phyloP scores from a whole-genome alignment of 2,113 vertebrate species.

The Hystrix cristata region DNA sequence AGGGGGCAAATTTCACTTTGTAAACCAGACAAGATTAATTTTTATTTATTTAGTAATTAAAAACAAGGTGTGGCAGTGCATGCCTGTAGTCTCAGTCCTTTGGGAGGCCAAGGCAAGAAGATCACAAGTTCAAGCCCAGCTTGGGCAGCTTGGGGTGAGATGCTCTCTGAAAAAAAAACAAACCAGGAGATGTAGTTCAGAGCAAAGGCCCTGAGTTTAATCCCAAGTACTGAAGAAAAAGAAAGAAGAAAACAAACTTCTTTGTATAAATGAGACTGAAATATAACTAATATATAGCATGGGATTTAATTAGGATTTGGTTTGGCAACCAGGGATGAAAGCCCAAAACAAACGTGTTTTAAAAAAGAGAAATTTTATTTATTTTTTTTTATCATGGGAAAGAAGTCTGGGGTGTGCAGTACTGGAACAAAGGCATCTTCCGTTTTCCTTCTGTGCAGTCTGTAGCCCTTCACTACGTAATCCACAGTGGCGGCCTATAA shows the following conservation, averaged over 20 bases:
- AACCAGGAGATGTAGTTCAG: neutral
- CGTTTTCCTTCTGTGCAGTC: neutral
- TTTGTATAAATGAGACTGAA: neutral
- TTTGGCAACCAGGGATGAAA: neutral
- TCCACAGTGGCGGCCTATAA: neutral
- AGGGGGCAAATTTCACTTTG: neutral
- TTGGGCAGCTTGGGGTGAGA: neutral
- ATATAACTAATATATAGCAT: neutral
- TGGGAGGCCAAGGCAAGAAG: neutral
- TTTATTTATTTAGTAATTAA: conserved; percentile 30
- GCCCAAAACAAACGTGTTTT: neutral
- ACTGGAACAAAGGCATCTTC: neutral
- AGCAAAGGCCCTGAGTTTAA: neutral
- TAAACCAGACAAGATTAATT: conserved; percentile 16
- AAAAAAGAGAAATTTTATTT: neutral
- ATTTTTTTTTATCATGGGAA: neutral
- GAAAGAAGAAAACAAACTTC: neutral
- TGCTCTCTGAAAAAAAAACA: neutral
- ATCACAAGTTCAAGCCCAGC: neutral
- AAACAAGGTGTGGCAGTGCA: neutral
- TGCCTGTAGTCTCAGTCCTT: neutral
- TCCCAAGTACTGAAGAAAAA: neutral
- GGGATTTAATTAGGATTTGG: neutral
- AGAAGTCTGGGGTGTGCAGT: neutral
- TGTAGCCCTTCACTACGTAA: neutral